Evolutionary conservation across 2,113 vertebrate genomes (phyloP).

Genomic region (Dipodomys ordii): DNA sequence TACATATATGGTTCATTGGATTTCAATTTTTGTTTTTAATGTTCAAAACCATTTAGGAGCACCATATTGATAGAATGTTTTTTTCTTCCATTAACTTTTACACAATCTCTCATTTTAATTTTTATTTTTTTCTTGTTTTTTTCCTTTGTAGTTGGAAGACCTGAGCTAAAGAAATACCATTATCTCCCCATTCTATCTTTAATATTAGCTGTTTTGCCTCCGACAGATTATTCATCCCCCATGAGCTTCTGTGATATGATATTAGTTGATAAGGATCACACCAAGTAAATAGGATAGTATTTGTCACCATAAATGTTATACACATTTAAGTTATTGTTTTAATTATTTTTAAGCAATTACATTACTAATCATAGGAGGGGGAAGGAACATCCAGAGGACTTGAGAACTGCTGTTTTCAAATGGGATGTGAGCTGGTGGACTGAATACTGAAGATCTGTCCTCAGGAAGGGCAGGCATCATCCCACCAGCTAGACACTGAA

Average conservation of each 20-base stretch:
- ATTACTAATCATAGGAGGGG: not conserved
- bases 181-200: slow-evolving; percentile 1
- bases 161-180: not conserved
- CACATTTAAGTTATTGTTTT: slow-evolving; percentile 4
- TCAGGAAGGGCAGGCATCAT: no score
- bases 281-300: not conserved
- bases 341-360: slow-evolving; percentile 30
- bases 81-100: slow-evolving; percentile 55
- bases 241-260: not conserved
- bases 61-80: slow-evolving; percentile 44
- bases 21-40: slow-evolving; percentile 56
- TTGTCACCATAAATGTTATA: slow-evolving; percentile 3
- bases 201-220: not conserved
- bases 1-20: slow-evolving; percentile 50
- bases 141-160: not conserved
- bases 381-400: not conserved
- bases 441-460: no score
- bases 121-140: slow-evolving; percentile 27
- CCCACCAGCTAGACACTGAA: no score
- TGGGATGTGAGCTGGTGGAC: no score
- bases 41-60: slow-evolving; percentile 26
- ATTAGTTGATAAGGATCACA: not conserved
- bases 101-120: slow-evolving; percentile 36
- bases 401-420: not conserved
- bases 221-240: not conserved